Evolutionary conservation across 2,888 invertebrate genomes (phyloP).

Genomic region (Deladenus siricidicola): DNA sequence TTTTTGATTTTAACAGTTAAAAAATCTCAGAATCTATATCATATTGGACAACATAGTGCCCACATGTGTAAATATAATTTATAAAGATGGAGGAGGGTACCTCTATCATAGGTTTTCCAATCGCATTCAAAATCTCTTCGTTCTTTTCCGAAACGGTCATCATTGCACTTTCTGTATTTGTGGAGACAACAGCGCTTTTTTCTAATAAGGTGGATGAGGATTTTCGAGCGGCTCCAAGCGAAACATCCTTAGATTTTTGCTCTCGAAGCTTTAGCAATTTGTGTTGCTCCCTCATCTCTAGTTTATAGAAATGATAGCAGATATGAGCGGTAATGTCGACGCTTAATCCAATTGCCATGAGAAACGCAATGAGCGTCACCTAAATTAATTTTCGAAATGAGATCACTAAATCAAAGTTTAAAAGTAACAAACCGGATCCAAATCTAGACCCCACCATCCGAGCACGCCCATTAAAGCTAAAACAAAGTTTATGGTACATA

Average conservation of each 20-base stretch:
- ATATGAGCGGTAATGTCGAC: conserved; percentile 91
- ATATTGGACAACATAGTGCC: too few species aligned
- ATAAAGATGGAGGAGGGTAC: too few species aligned
- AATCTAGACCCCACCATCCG: conserved; percentile 40
- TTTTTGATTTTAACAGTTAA: too few species aligned
- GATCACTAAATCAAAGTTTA: conserved; percentile 32
- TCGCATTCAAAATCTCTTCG: conserved; percentile 17
- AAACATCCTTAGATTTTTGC: neutral
- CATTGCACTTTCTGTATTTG: conserved; percentile 15
- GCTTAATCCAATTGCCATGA: conserved; percentile 71
- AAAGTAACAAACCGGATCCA: conserved; percentile 41
- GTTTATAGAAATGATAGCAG: conserved; percentile 70
- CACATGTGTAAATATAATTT: too few species aligned
- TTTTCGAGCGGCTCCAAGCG: too few species aligned
- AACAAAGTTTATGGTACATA: too few species aligned
- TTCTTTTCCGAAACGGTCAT: neutral
- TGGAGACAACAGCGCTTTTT: neutral
- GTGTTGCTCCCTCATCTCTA: conserved; percentile 6
- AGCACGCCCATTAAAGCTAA: conserved; percentile 39
- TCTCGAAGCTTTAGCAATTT: neutral
- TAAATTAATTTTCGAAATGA: conserved; percentile 3
- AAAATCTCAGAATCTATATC: too few species aligned
- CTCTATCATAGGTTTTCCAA: conserved; percentile 43
- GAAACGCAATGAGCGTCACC: conserved; percentile 44
- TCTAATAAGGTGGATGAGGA: neutral